Percentiles rank a stretch among this genome's conserved stretches.
Evolutionary conservation across 2,113 vertebrate genomes (phyloP).

Genomic region (Halcyon malimbica): DNA sequence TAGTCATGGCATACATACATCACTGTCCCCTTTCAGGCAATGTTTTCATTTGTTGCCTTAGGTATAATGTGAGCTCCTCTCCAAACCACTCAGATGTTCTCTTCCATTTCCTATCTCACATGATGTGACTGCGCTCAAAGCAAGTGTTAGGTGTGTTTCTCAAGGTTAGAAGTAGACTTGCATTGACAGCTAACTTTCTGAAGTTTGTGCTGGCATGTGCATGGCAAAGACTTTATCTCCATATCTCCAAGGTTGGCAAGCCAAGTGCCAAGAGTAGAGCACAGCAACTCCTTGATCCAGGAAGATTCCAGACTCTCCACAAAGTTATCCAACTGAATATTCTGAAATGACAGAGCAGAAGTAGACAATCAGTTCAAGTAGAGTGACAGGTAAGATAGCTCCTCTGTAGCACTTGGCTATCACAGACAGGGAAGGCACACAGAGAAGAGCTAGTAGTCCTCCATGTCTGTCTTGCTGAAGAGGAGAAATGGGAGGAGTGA

Average conservation of each 20-base stretch:
- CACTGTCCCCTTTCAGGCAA: background rate
- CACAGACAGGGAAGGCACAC: background rate
- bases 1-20: background rate
- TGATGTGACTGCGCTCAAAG: background rate
- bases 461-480: background rate
- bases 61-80: background rate
- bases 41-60: background rate
- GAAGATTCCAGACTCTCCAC: background rate
- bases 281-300: background rate
- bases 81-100: background rate
- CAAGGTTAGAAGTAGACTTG: background rate
- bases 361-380: background rate
- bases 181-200: background rate
- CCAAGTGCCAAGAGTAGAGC: background rate
- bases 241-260: background rate
- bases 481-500: background rate
- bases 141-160: background rate
- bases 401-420: rapidly evolving
- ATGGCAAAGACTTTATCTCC: background rate
- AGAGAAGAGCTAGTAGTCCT: background rate
- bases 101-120: background rate
- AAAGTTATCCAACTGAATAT: background rate
- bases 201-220: background rate
- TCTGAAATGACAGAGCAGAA: background rate
- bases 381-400: background rate